Conservation (phyloP, 2,888 invertebrate genomes). For the Dolichomitus sp. region DNA sequence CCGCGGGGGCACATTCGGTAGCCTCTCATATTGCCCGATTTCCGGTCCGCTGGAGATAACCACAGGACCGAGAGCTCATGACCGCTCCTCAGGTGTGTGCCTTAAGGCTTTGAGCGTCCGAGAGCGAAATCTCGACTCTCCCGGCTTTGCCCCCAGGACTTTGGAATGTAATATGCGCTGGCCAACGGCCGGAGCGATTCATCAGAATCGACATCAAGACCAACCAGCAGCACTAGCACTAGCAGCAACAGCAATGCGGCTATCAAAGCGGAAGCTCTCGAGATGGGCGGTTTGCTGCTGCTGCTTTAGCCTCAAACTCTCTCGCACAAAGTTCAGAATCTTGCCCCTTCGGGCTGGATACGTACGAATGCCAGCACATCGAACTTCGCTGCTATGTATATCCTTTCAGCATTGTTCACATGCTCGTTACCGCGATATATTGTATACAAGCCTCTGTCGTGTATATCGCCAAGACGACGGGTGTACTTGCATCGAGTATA, state of each 20-base stretch:
- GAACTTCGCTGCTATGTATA: constrained; percentile 5
- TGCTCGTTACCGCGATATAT: constrained; percentile 20
- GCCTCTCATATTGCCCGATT: constrained; percentile 37
- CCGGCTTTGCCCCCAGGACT: constrained; percentile 56
- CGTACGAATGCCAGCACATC: constrained; percentile 24
- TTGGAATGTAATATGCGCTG: constrained; percentile 61
- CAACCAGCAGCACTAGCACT: background rate
- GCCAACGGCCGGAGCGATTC: constrained; percentile 3
- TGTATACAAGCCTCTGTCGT: background rate
- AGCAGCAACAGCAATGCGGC: constrained; percentile 7
- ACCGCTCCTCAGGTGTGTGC: constrained; percentile 52
- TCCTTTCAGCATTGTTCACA: constrained; percentile 36
- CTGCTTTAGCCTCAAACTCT: background rate
- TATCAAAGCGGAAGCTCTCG: background rate
- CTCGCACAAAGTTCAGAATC: constrained; percentile 20
- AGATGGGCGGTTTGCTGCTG: background rate
- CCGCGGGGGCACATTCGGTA: constrained; percentile 5
- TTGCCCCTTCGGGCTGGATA: constrained; percentile 15
- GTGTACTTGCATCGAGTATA: background rate
- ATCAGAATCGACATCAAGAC: constrained; percentile 24
- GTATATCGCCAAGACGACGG: constrained; percentile 2
- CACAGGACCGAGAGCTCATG: constrained; percentile 48
- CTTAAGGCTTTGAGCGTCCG: constrained; percentile 63
- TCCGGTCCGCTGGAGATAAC: constrained; percentile 51
- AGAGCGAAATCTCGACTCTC: constrained; percentile 55